phyloP scores from a whole-genome alignment of 1,140 invertebrate species.

The Dolichoris vasculosae region DNA sequence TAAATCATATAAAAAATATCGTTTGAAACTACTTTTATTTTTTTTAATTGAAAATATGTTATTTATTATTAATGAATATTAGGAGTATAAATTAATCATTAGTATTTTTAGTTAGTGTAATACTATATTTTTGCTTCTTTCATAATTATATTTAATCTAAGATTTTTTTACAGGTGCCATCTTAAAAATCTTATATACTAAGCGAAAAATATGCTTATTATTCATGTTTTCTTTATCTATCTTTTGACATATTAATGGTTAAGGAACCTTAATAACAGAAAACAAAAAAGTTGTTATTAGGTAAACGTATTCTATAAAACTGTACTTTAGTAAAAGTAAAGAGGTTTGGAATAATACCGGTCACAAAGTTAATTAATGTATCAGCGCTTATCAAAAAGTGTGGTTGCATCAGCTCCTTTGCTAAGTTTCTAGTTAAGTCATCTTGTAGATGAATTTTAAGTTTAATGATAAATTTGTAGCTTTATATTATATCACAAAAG shows the following conservation, averaged over 20 bases:
- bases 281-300: conserved; percentile 3
- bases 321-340: conserved; percentile 24
- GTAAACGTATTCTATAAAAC: neutral
- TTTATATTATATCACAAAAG: neutral
- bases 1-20: neutral
- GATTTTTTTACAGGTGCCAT: neutral
- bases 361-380: conserved; percentile 24
- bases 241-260: neutral
- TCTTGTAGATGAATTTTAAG: conserved; percentile 3
- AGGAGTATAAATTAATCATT: no score
- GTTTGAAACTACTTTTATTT: neutral
- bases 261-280: neutral
- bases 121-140: neutral
- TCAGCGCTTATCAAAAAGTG: conserved; percentile 27
- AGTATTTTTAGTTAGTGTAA: no score
- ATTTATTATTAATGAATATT: no score
- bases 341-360: conserved; percentile 2
- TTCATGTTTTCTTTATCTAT: neutral
- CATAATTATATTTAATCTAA: neutral
- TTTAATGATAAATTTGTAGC: neutral
- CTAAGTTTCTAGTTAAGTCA: conserved; percentile 25
- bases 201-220: neutral
- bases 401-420: neutral
- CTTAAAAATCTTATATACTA: neutral
- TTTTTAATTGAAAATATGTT: no score